Base-by-base conservation (phyloP, 2,113 vertebrate species). In the Candoia aspera region DNA sequence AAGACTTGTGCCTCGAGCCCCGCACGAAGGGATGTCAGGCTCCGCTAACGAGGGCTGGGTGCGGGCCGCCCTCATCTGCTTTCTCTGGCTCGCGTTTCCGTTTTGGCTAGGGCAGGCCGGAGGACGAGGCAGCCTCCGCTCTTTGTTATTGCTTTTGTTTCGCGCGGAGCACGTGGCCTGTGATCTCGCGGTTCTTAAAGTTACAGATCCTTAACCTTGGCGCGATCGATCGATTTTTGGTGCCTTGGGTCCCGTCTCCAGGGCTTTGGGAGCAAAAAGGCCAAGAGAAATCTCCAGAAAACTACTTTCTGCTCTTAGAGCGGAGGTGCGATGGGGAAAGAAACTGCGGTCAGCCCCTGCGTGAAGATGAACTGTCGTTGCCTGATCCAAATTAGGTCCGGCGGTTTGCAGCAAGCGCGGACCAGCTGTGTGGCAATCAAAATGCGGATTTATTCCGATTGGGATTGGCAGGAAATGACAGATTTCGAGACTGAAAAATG, bases 71-170 rank as follows among this genome's bases (percentile, higher is more conserved):
- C 46, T 86, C 55, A 24, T 37, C 64, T 79, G 24, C 53, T 17
- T 86, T 86, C 23, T 54, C 84, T 2, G 84, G 84, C 23, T 58
- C 5, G 84, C 54, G 57, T 88, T 49, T n/a, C 24, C 86, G 8
- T 46, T 92, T 49, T 79, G 87, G 68, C 57, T 53, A 33, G 58
- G 42, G 10, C 53, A 60, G 86, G 64, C 91, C 55, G 8, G 68
- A 79, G 73, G 86, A 83, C 29, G 1, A 53, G 68, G 68, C 55
- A 37, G 29, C 46, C 87, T 88, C 55, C 19, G 87, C 42, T 84
- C 87, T 92, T 92, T 90, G 92, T 93, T 88, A 42, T 83, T 88
- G 92, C 92, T 93, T 92, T 93, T 93, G 92, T 93, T 90, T 90
- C 89, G 85, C 92, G 12, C 57, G 62, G 92, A 88, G 89, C 92